phyloP scores from a whole-genome alignment of 2,888 invertebrate genomes.

The Diplolepis rosae region DNA sequence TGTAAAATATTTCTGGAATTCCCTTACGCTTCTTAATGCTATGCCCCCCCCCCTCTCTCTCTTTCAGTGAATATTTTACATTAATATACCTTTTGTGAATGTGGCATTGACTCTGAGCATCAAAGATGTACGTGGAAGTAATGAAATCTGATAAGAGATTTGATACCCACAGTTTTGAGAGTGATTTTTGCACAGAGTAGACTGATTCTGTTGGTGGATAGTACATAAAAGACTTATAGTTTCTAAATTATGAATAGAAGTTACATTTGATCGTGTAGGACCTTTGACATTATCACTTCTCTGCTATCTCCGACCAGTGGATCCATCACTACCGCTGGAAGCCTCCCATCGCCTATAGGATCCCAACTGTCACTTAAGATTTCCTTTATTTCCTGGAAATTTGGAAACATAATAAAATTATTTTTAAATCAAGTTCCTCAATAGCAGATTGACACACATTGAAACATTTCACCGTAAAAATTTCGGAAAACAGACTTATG shows the following conservation, averaged over 20 bases:
- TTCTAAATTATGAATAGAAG: slow-evolving; percentile 39
- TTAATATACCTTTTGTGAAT: slow-evolving; percentile 43
- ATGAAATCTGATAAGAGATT: no score
- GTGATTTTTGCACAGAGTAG: no score
- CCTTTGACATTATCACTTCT: slow-evolving; percentile 77
- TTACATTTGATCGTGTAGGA: slow-evolving; percentile 76
- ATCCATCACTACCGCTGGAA: slow-evolving; percentile 77
- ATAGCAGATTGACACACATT: no score
- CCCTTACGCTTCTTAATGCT: slow-evolving; percentile 33
- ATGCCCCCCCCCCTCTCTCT: slow-evolving; percentile 2
- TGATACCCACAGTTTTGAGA: no score
- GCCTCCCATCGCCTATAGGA: slow-evolving; percentile 74
- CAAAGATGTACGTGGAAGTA: neutral
- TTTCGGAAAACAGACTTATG: no score
- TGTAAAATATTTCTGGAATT: slow-evolving; percentile 47
- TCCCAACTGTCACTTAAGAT: slow-evolving; percentile 77
- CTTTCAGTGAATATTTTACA: slow-evolving; percentile 47
- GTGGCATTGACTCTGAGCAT: neutral
- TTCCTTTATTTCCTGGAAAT: slow-evolving; percentile 76
- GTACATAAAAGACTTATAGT: no score
- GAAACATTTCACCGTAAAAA: no score
- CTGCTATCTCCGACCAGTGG: slow-evolving; percentile 76
- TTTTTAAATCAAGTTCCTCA: no score
- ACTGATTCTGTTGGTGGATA: no score
- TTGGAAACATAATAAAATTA: neutral